phyloP scores from a whole-genome alignment of 2,888 invertebrate genomes.

The Torymus aiolomorphi region DNA sequence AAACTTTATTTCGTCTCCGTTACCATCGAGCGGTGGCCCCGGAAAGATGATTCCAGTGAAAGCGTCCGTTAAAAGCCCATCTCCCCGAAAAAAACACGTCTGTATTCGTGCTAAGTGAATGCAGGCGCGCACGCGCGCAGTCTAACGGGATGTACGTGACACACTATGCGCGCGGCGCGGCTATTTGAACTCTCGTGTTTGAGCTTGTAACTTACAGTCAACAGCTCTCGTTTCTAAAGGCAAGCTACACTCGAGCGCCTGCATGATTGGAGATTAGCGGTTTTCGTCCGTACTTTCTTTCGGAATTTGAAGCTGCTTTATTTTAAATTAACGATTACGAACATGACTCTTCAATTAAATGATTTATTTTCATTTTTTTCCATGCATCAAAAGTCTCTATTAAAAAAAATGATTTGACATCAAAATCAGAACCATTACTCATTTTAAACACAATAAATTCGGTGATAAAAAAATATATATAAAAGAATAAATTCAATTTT shows the following conservation, averaged over 20 bases:
- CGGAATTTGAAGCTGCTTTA: too few species aligned
- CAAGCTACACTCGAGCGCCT: not conserved
- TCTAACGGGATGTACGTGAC: slow-evolving; percentile 44
- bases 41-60: slow-evolving; percentile 29
- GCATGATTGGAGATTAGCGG: not conserved
- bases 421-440: too few species aligned
- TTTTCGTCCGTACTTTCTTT: too few species aligned
- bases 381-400: too few species aligned
- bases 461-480: too few species aligned
- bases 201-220: not conserved
- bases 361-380: too few species aligned
- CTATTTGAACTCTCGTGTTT: slow-evolving; percentile 23
- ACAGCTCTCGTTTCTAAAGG: not conserved
- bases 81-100: slow-evolving; percentile 8
- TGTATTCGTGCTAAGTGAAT: slow-evolving; percentile 39
- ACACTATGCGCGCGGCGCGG: slow-evolving; percentile 19
- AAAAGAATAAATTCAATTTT: too few species aligned
- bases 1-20: too few species aligned
- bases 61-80: slow-evolving; percentile 38
- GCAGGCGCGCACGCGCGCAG: slow-evolving; percentile 15
- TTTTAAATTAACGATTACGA: too few species aligned
- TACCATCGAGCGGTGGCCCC: not conserved
- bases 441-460: too few species aligned
- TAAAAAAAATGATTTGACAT: too few species aligned
- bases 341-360: too few species aligned